Base-by-base conservation (phyloP, 1,140 invertebrate genomes). In the Pseudomyrmex flavicornis region DNA sequence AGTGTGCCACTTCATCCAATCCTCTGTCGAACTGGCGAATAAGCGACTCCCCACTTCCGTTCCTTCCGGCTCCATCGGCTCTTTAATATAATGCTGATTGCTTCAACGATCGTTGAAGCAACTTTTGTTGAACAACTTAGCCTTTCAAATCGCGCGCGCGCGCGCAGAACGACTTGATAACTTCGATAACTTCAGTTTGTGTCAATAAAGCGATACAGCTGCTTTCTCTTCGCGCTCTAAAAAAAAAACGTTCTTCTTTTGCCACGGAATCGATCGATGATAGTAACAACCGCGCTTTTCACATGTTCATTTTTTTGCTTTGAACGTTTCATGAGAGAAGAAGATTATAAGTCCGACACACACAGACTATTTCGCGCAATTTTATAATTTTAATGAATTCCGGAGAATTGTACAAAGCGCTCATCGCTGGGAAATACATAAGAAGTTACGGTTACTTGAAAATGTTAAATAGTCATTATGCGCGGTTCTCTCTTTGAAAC, bases 81-180 rank as follows among this genome's bases (percentile, higher is more conserved):
- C 80, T 82, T 82, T 84, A 85, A 90, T 88, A 84, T 85, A 86
- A 86, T 89, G 80, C 80, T 87, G 89, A 91, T 91, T 90, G 90
- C 83, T 85, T 84, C 79, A 88, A 85, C 85, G 86, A 59, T 85
- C 58, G 74, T 69, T n/a, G n/a, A n/a, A n/a, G n/a, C n/a, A n/a
- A 72, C 26, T 79, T 70, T 77, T 8, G 10, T 46, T 10, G 26
- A 56, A 72, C 76, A 77, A 69, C 56, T 83, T 63, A 17, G 17
- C 3, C 46, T 65, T 58, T 20, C 15, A 26, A 69, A 17, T 79
- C 52, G 12, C 15, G n/a, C 20, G 12, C 15, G n/a, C 20, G 61
- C 20, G 10, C n/a, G 26, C 12, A 48, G 50, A 52, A 52, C 13
- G 50, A 48, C 2, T 17, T n/a, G 22, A 15, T 46, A 5, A 17